A percentile compares a stretch with the other conserved stretches of the same genome.
These are phyloP conservation scores for Platycercus adscitus DNA, from an alignment of 2,113 vertebrate genomes.

Conservation along the genomic window DNA sequence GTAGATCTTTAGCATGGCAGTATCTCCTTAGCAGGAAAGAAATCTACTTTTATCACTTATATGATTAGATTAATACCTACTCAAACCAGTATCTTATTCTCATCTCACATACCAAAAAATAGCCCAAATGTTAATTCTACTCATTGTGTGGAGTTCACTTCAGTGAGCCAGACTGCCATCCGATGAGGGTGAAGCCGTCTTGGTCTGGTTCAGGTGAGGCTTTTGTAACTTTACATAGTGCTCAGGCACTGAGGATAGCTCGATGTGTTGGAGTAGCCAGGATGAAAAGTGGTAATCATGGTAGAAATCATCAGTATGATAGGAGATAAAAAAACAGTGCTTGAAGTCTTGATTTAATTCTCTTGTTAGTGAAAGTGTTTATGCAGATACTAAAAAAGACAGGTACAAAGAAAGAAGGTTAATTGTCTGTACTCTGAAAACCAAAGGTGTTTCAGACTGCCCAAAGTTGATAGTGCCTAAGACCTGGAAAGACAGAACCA, in stretches of 20 bases:
- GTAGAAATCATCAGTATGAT: background rate
- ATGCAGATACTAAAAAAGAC: background rate
- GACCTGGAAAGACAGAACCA: background rate
- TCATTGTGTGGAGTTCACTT: background rate
- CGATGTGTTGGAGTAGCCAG: background rate
- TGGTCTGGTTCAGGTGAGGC: background rate
- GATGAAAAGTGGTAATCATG: background rate
- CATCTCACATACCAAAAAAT: background rate
- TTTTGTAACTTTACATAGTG: background rate
- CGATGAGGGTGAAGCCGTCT: accelerated
- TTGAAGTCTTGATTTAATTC: background rate
- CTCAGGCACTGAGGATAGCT: background rate
- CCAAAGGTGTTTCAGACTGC: background rate
- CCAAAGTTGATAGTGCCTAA: background rate
- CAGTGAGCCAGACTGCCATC: accelerated
- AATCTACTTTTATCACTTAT: background rate
- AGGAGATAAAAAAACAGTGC: background rate
- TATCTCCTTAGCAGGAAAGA: background rate
- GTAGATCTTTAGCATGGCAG: background rate
- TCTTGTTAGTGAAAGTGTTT: background rate
- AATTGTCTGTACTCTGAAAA: background rate
- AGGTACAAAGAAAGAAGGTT: background rate
- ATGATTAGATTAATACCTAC: background rate
- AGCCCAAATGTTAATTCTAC: background rate
- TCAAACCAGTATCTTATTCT: background rate